phyloP scores from a whole-genome alignment of 2,888 invertebrate genomes.

The Atrina japonica region DNA sequence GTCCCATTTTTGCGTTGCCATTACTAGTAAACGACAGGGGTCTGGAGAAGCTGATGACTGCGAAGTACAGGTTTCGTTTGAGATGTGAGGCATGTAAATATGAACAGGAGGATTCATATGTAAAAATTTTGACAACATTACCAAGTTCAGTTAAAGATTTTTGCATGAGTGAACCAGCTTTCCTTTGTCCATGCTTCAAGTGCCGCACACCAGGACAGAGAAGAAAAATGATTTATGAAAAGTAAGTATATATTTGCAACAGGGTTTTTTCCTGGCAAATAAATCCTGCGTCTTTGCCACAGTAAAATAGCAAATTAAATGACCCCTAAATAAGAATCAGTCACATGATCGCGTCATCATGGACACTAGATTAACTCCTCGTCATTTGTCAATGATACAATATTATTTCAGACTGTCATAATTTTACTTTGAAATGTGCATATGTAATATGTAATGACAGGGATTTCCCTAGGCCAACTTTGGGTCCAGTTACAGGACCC shows the following conservation, averaged over 20 bases:
- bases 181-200: conserved; percentile 68
- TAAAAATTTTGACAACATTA: conserved; percentile 70
- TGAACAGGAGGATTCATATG: conserved; percentile 57
- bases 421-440: too few relatives aligned
- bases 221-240: conserved; percentile 68
- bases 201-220: conserved; percentile 69
- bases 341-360: too few relatives aligned
- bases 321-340: too few relatives aligned
- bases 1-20: conserved; percentile 77
- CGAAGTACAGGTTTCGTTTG: conserved; percentile 64
- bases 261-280: too few relatives aligned
- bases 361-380: too few relatives aligned
- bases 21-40: conserved; percentile 59
- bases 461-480: too few relatives aligned
- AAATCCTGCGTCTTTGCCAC: too few relatives aligned
- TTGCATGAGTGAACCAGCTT: conserved; percentile 62
- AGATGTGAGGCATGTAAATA: conserved; percentile 63
- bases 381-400: too few relatives aligned
- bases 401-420: too few relatives aligned
- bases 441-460: too few relatives aligned
- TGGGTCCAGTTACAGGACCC: too few relatives aligned
- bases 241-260: conserved; percentile 55
- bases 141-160: conserved; percentile 70
- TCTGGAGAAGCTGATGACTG: conserved; percentile 64
- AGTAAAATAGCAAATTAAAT: too few relatives aligned